Conservation (phyloP, 35 echinoderm and acorn worm genomes). For the Ophiothrix spiculata region DNA sequence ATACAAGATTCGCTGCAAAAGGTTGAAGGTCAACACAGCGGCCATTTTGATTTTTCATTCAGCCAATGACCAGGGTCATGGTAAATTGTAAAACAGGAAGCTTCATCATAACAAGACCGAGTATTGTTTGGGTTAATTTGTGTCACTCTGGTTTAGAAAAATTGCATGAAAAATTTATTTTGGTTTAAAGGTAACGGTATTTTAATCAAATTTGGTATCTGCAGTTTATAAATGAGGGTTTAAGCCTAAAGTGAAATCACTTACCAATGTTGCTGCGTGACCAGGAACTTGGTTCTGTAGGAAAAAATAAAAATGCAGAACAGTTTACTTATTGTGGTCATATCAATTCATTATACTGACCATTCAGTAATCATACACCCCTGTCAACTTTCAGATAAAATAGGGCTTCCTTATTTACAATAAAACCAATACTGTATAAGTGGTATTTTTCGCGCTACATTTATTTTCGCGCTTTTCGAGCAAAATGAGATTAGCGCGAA, state of each 20-base stretch:
- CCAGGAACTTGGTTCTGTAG: not conserved
- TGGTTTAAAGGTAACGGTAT: too few species aligned
- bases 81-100: not conserved
- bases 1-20: too few species aligned
- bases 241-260: too few species aligned
- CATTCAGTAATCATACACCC: too few species aligned
- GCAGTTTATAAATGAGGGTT: too few species aligned
- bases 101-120: not conserved
- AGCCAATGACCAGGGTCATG: not conserved
- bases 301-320: not conserved
- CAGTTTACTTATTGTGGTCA: not conserved
- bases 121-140: not conserved
- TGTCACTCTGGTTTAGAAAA: not conserved
- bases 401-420: too few species aligned
- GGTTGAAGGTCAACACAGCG: not conserved
- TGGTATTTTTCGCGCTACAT: too few species aligned
- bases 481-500: too few species aligned
- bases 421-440: too few species aligned
- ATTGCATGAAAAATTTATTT: not conserved
- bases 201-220: too few species aligned
- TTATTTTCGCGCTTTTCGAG: too few species aligned
- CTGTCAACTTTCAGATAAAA: too few species aligned
- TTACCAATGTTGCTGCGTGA: conserved; percentile 8
- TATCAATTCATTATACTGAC: not conserved
- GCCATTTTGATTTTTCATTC: not conserved